Evolutionary conservation across 2,888 invertebrate genomes (phyloP).

Genomic region (Tipula helvola): DNA sequence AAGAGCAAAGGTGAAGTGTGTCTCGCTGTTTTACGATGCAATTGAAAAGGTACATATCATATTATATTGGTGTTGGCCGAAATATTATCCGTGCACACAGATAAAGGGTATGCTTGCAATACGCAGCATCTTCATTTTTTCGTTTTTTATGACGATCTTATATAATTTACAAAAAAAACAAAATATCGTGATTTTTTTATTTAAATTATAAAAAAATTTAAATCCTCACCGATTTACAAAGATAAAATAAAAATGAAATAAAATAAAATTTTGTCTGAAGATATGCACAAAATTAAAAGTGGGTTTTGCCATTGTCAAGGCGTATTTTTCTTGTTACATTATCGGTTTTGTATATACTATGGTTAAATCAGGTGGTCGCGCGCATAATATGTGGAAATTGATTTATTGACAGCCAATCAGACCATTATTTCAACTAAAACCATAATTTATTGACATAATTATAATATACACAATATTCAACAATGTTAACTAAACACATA

Average conservation of each 20-base stretch:
- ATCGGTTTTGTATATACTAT: not conserved
- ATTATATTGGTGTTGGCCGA: not conserved
- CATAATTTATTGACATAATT: not conserved
- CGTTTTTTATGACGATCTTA: not conserved
- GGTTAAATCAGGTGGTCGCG: no score
- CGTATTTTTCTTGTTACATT: not conserved
- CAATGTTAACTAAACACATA: not conserved
- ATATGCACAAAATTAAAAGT: not conserved
- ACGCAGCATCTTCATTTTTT: no score
- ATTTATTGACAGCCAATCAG: no score
- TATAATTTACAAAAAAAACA: no score
- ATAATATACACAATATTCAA: not conserved
- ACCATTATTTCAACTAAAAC: no score
- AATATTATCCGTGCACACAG: not conserved
- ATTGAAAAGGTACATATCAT: not conserved
- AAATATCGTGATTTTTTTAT: no score
- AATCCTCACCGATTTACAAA: no score
- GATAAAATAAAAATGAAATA: no score
- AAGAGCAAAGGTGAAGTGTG: not conserved
- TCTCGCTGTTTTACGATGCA: not conserved
- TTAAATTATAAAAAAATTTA: no score
- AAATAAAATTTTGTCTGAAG: not conserved
- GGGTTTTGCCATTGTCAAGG: not conserved
- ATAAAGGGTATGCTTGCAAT: not conserved
- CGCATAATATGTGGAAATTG: no score